Evolutionary conservation across 2,888 invertebrate species (phyloP), one percentile per base, ranked within the genome.

Genomic region (Automeris io): DNA sequence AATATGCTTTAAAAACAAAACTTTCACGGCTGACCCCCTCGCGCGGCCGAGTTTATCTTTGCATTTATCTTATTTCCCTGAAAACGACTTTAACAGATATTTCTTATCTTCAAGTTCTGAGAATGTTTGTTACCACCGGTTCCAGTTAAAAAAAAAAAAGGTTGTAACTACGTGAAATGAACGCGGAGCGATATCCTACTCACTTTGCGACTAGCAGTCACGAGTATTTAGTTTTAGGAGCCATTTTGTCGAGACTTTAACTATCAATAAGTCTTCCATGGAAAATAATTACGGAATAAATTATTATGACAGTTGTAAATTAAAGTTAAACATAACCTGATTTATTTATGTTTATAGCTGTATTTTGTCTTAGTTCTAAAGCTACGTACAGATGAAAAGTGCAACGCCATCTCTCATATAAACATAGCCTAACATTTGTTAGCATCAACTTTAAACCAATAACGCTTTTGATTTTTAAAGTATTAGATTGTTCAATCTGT

Each of bases 51-150:
- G 62, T 70, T 78, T 74, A 83, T 83, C 82, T 66, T 47, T 54
- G 47, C 66, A 69, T 71, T 77, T 74, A 82, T 82, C 80, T 74
- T 49, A 64, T 69, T 83, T 79, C 77, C 70, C 64, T 72, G 77
- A 73, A 83, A 73, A 72, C 61, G 63, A 61, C 64, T 71, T 61
- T 56, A 68, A 40, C 66, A 55, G 42, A 57, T 54, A 56, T 55
- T 52, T 49, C 60, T 73, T 77, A 75, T 74, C 73, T 70, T 57
- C 41, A 37, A 39, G 54, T 79, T 78, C 78, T 46, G 40, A 61
- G 80, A 79, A 81, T 43, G 54, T 46, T 60, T 47, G 53, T 49
- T 46, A 52, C 49, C 46, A 50, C 42, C 51, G 47, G 41, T 47
- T 47, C 45, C 40, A 45, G 41, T 52, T 37, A 36, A 38, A 36